Base-by-base conservation (phyloP, 2,888 invertebrate genomes). In the Leptinotarsa tumamoca region DNA sequence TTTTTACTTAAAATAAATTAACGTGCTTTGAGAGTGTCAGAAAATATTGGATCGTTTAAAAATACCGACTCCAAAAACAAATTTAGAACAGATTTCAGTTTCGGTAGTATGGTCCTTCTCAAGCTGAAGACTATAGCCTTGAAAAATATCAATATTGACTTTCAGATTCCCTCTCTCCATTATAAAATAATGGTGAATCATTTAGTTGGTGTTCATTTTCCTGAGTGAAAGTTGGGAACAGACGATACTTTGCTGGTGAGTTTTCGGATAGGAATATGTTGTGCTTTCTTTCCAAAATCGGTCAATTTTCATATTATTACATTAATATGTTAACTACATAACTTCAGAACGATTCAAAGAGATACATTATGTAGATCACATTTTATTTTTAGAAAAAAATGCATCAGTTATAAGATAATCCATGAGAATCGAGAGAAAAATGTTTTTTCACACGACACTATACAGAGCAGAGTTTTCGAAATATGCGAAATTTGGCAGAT, bases 51-150 rank as follows among this genome's bases (percentile, higher is more conserved):
- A 51, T 27, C 49, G 54, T 52, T 73, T 76, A 73, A 70, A 76
- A 73, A 73, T 76, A 76, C 70, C 72, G 61, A 76, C 76, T 67
- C 76, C 33, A 70, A 61, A 56, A 50, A 13, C 56, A 51, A 73
- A 71, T 77, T 74, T 71, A 69, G 74, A 77, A 27, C 68, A 52
- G 73, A 77, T 68, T 71, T 21, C 27, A 72, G 77, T 66, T 75
- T 54, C 52, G 68, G 52, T 70, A 67, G 66, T 67, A 61, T 61
- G 67, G 54, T 58, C 56, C 70, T 79, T 77, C 75, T 71, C 49
- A 67, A 67, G 49, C 50, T 17, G n/a, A 58, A 58, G 58, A 23
- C 23, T 13, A 4, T 14, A 23, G 58, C 15, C 17, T 23, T 68
- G 61, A 43, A 68, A 68, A 69, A 77, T 71, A 75, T 73, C 71